These are phyloP conservation scores for Heliconius erato DNA, from an alignment of 2,888 invertebrate species.

Conservation along the genomic window DNA sequence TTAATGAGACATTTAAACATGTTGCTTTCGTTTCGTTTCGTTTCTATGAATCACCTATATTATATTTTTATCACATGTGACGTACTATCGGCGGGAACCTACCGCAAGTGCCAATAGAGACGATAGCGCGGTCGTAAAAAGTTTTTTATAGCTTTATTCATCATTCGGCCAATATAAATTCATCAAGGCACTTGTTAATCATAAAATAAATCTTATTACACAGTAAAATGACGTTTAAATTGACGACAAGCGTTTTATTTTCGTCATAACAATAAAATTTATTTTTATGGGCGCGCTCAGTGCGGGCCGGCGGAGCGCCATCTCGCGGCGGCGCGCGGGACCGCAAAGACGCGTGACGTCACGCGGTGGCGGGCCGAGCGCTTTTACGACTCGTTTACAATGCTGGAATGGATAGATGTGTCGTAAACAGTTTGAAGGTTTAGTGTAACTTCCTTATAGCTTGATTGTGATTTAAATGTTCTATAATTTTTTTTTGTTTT, in stretches of 20 bases:
- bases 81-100: constrained; percentile 60
- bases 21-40: constrained; percentile 9
- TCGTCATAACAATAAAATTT: constrained; percentile 86
- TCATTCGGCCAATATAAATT: constrained; percentile 83
- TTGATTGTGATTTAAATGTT: constrained; percentile 15
- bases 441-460: constrained; percentile 45
- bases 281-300: constrained; percentile 80
- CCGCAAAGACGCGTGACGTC: constrained; percentile 71
- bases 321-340: constrained; percentile 67
- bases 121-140: constrained; percentile 80
- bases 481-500: constrained; percentile 3
- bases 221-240: constrained; percentile 85
- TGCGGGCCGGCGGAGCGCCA: constrained; percentile 73
- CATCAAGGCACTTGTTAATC: constrained; percentile 86
- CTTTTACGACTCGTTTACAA: constrained; percentile 72
- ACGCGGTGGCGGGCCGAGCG: constrained; percentile 63
- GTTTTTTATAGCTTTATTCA: constrained; percentile 83
- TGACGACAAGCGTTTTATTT: constrained; percentile 86
- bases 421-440: constrained; percentile 70
- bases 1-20: constrained; percentile 41
- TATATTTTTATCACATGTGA: constrained; percentile 55
- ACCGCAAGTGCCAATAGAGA: constrained; percentile 80
- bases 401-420: constrained; percentile 73
- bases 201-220: constrained; percentile 86
- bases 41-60: constrained; percentile 50